Conservation (phyloP, 2,888 invertebrate species). For the Abrostola tripartita region DNA sequence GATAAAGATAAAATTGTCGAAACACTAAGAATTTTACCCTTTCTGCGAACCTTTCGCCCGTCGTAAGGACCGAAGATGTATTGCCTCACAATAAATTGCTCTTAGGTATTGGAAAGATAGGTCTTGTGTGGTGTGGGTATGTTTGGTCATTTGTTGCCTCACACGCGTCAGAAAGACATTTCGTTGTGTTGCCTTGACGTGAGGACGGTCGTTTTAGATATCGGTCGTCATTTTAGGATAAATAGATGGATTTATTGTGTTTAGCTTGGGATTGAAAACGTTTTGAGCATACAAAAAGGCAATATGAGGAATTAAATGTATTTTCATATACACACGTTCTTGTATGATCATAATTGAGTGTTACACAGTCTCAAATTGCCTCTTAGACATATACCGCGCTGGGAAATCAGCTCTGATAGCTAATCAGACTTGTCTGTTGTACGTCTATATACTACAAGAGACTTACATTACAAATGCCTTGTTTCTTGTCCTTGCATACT, state of each 20-base stretch:
- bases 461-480: not conserved
- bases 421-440: slow-evolving; percentile 1
- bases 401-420: not conserved
- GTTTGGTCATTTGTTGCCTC: slow-evolving; percentile 54
- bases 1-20: slow-evolving; percentile 57
- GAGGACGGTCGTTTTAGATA: slow-evolving; percentile 1
- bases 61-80: slow-evolving; percentile 54
- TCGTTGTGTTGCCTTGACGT: slow-evolving; percentile 19
- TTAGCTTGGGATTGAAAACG: not conserved
- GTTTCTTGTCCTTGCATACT: not conserved
- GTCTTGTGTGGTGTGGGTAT: slow-evolving; percentile 46
- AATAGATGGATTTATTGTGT: not conserved
- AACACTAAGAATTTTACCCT: slow-evolving; percentile 60
- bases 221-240: not conserved
- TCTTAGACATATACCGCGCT: not conserved
- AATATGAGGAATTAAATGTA: not conserved
- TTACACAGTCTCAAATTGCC: not conserved
- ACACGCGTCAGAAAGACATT: slow-evolving; percentile 30
- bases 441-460: not conserved
- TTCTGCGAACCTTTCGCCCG: slow-evolving; percentile 54
- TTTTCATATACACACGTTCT: not conserved
- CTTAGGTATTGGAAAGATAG: slow-evolving; percentile 55
- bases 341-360: not conserved
- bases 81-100: slow-evolving; percentile 61
- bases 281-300: not conserved